Base-by-base conservation (phyloP, 2,888 invertebrate genomes). In the Nezara viridula region DNA sequence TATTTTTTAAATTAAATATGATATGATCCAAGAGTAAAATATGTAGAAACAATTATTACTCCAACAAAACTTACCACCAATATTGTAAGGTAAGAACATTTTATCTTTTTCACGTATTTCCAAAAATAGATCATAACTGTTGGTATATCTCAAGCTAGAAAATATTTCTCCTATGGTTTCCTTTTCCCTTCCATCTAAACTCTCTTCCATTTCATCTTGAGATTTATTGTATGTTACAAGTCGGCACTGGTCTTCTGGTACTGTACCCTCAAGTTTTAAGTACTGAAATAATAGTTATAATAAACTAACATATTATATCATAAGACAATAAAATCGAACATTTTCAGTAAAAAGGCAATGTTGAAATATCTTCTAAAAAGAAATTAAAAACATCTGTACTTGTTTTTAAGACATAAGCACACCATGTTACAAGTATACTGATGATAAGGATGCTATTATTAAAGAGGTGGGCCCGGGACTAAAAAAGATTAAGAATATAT, bases 171-270 rank as follows among this genome's bases (percentile, higher is more conserved):
- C 92, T 90, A 93, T 93, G 91, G 92, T 93, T 85, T 94, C 93
- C 9, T 94, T 93, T 77, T 95, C 95, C 86, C 93, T 93, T 1
- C 93, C 94, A 90, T 96, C 96, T 91, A 95, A 96, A 89, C 95
- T 96, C 14, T 90, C 88, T 88, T 96, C 95, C 47, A 97, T 94
- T 19, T 95, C 94, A 90, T 96, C 95, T 90, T 94, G 94, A 85
- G 93, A 93, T 89, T 94, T 94, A 92, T 96, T 95, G 92, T 95
- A 97, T 89, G 94, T 94, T 37, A 97, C 96, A 47, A 97, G 93
- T 10, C 97, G 95, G 92, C 96, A 96, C 90, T 95, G 95, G 88
- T 95, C 94, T n/a, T 95, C 91, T 6, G 95, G 94, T 1, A 95
- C 94, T 90, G 94, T 92, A 40, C 93, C 93, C 47, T 95, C 94